phyloP scores from a whole-genome alignment of 1,140 invertebrate species.

The Eupristina koningsbergeri region DNA sequence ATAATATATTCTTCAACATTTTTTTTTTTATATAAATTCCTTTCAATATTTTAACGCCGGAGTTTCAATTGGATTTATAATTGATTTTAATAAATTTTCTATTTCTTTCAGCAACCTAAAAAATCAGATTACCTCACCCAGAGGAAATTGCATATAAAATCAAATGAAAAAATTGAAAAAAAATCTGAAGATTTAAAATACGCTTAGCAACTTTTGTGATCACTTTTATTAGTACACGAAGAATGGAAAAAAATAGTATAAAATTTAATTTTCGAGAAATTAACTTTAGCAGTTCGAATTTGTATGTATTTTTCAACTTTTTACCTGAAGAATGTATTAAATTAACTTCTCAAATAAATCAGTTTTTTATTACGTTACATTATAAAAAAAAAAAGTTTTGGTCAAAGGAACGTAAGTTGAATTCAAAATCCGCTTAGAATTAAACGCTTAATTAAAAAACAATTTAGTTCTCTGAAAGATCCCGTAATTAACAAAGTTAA shows the following conservation, averaged over 20 bases:
- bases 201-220: neutral
- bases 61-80: too few species aligned
- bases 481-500: slow-evolving; percentile 13
- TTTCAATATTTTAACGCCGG: neutral
- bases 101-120: neutral
- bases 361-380: neutral
- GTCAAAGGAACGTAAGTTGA: neutral
- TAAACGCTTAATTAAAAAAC: neutral
- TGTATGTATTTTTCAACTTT: neutral
- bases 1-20: too few species aligned
- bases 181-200: neutral
- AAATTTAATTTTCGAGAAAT: too few species aligned
- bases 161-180: neutral
- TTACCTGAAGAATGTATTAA: neutral
- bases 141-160: too few species aligned
- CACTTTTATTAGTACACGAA: too few species aligned
- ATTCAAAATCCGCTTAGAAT: neutral
- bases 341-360: neutral
- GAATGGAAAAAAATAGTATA: too few species aligned
- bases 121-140: neutral
- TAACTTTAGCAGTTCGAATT: neutral
- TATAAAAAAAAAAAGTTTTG: neutral
- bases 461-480: neutral
- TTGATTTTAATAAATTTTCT: neutral
- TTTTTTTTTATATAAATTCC: neutral